Evolutionary conservation across 2,113 vertebrate genomes (phyloP).

Genomic region (Chrysemys picta): DNA sequence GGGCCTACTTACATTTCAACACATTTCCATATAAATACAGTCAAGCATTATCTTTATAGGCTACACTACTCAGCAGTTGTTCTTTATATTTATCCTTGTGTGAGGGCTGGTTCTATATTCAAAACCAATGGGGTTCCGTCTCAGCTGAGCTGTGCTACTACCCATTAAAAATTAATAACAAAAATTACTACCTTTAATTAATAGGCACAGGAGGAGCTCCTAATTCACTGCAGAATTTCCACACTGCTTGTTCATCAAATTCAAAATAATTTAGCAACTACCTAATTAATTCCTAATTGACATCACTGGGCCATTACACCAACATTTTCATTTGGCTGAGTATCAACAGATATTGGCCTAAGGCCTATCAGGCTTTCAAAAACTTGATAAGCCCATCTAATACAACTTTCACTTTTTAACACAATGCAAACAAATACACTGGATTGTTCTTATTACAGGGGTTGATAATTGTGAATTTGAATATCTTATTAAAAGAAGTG

Average conservation of each 20-base stretch:
- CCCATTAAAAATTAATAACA: constrained; percentile 72
- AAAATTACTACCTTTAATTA: constrained; percentile 77
- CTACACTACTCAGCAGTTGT: background rate
- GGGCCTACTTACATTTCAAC: background rate
- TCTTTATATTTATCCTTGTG: background rate
- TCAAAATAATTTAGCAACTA: constrained; percentile 71
- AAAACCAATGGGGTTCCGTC: constrained; percentile 32
- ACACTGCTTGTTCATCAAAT: constrained; percentile 66
- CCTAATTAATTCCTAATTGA: constrained; percentile 77
- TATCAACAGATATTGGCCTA: constrained; percentile 28
- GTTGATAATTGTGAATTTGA: background rate
- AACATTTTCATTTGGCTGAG: constrained; percentile 46
- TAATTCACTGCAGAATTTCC: constrained; percentile 62
- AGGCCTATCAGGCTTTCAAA: background rate
- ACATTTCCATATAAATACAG: background rate
- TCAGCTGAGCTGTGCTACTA: constrained; percentile 36
- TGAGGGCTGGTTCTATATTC: constrained; percentile 3
- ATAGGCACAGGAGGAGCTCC: constrained; percentile 68
- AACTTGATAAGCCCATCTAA: background rate
- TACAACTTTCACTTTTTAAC: background rate
- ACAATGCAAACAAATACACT: background rate
- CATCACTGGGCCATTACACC: constrained; percentile 62
- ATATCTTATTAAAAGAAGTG: background rate
- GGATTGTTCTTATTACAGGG: background rate
- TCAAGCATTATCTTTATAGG: background rate